A percentile compares a stretch with the other conserved stretches of the same genome.
Evolutionary conservation across 2,113 vertebrate species (phyloP).

Genomic region (Seriola aureovittata): DNA sequence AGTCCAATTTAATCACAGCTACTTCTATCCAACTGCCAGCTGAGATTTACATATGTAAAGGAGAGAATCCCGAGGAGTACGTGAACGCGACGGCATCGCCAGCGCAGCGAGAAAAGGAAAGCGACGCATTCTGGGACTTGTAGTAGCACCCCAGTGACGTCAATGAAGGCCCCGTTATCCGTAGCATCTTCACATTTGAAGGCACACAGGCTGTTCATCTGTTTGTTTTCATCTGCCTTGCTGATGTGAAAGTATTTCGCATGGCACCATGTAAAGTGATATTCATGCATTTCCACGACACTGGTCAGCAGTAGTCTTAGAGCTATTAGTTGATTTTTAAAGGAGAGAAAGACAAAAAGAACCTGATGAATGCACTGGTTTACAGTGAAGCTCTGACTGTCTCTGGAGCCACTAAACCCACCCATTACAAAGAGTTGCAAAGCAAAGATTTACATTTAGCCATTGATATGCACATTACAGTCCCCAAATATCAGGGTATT

Average conservation of each 20-base stretch:
- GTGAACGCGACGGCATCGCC: constrained; percentile 61
- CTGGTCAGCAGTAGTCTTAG: background rate
- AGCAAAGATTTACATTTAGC: background rate
- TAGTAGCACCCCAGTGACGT: constrained; percentile 63
- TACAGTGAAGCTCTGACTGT: background rate
- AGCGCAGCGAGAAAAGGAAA: constrained; percentile 35
- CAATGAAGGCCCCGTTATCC: constrained; percentile 10
- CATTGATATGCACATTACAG: background rate
- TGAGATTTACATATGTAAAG: accelerated
- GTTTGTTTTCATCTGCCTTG: background rate
- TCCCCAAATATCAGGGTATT: background rate
- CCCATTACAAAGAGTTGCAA: background rate
- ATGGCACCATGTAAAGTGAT: background rate
- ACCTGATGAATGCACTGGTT: background rate
- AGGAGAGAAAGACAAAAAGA: background rate
- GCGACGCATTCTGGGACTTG: constrained; percentile 79
- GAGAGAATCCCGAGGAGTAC: background rate
- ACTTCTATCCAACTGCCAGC: background rate
- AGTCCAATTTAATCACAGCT: background rate
- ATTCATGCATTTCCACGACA: background rate
- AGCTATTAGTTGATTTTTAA: background rate
- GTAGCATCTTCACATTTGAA: background rate
- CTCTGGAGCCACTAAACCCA: background rate
- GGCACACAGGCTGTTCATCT: background rate
- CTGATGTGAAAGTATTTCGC: background rate